These are phyloP conservation scores for Petrocephalus sullivani DNA, from an alignment of 2,797 vertebrate species.

Conservation along the genomic window DNA sequence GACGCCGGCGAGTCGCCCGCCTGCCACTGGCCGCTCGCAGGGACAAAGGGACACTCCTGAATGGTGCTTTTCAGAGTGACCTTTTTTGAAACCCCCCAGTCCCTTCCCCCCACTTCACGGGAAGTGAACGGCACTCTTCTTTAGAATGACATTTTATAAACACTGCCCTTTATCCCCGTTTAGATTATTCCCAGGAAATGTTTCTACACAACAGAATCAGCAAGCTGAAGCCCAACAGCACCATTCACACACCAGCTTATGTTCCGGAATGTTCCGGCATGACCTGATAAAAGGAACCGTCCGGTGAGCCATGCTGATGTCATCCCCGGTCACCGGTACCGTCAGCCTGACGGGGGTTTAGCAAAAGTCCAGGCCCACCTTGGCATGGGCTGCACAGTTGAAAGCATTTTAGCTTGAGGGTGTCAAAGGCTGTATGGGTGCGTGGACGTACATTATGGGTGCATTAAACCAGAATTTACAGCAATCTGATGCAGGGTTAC, in stretches of 20 bases:
- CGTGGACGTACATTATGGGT: background rate
- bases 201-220: background rate
- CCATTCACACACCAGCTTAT: background rate
- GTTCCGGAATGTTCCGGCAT: background rate
- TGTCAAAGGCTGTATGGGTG: background rate
- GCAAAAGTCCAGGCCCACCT: background rate
- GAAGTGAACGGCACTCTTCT: background rate
- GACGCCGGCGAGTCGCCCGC: background rate
- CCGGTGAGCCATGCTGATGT: background rate
- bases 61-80: conserved; percentile 7
- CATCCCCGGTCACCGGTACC: background rate
- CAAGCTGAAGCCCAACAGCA: background rate
- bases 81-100: background rate
- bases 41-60: conserved; percentile 23
- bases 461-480: background rate
- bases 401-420: background rate
- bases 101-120: background rate
- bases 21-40: background rate
- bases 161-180: background rate
- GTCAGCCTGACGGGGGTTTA: background rate
- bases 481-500: background rate
- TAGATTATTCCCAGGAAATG: background rate
- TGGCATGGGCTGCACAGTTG: background rate
- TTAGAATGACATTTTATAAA: conserved; percentile 9
- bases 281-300: background rate